A percentile compares a stretch with the other conserved stretches of the same genome.
Evolutionary conservation across 2,797 vertebrate genomes (phyloP).

Genomic region (Acipenser transmontanus): DNA sequence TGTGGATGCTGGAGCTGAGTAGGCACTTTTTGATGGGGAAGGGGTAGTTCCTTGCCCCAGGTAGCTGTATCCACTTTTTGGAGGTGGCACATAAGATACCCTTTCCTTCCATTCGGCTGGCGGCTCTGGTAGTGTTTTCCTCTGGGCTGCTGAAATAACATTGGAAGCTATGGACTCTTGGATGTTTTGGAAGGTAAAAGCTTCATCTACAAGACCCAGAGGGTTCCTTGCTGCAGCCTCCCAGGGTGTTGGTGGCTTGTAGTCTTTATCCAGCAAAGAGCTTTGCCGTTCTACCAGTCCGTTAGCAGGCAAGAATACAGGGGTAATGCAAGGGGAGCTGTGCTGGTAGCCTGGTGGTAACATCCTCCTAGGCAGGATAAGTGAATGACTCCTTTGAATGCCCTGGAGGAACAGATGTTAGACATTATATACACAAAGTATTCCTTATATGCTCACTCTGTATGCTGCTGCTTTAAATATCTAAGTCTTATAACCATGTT

Average conservation of each 20-base stretch:
- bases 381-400: slow-evolving; percentile 57
- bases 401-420: slow-evolving; percentile 52
- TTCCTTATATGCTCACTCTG: slow-evolving; percentile 25
- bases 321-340: slow-evolving; percentile 51
- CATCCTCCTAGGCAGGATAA: slow-evolving; percentile 70
- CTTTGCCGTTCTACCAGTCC: slow-evolving; percentile 42
- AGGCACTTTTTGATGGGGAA: slow-evolving; percentile 43
- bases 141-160: slow-evolving; percentile 72
- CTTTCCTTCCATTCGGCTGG: slow-evolving; percentile 71
- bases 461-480: no score
- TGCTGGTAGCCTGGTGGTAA: slow-evolving; percentile 41
- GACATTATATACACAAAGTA: slow-evolving; percentile 20
- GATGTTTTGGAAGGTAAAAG: slow-evolving; percentile 69
- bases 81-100: slow-evolving; percentile 49
- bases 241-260: slow-evolving; percentile 78
- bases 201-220: slow-evolving; percentile 82
- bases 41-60: slow-evolving; percentile 23
- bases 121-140: slow-evolving; percentile 71
- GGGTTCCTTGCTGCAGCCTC: slow-evolving; percentile 84
- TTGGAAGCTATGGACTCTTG: slow-evolving; percentile 76
- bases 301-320: slow-evolving; percentile 43
- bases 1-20: slow-evolving; percentile 37
- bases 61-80: slow-evolving; percentile 32
- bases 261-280: slow-evolving; percentile 46
- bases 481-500: no score